Base-by-base conservation (phyloP, 2,113 vertebrate species). In the Raphicerus campestris region DNA sequence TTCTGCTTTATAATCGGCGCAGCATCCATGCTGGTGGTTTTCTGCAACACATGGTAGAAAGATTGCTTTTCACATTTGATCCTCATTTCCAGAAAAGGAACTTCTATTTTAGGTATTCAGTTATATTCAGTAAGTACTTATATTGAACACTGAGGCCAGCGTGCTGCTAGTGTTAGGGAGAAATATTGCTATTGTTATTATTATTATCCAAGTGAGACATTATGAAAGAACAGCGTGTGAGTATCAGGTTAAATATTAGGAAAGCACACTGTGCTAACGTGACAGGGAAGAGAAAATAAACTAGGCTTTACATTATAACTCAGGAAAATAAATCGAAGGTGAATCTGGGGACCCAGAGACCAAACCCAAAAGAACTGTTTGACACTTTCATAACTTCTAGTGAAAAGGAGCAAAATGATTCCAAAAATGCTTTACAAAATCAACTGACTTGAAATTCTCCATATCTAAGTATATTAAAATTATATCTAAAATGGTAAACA, bases 31-130 rank as follows among this genome's bases (percentile, higher is more conserved):
- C 82, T 82, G 49, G 61, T 39, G 61, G 49, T 13, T 93, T 78
- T 87, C 53, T 96, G 49, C 35, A 96, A 91, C 56, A 87, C 73
- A 96, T 81, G 51, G 73, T 87, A 87, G 83, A 73, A 97, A 78
- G 56, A 87, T 93, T 22, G 13, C 63, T 93, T 97, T 89, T 91
- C 93, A 87, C 73, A 83, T 75, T 91, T 87, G 89, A 81, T 91
- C 89, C 49, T 78, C 77, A 81, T 61, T 84, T 42, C 56, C 73
- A 87, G 53, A 87, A 97, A 96, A 94, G 53, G 19, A 80, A 55
- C 42, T 89, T 96, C 95, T 96, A 92, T 92, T 96, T 93, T 77
- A 81, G 60, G 80, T 49, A 30, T 61, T 95, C 49, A 7, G 32
- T 90, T 94, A 56, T 95, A 85, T 88, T 95, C 80, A 89, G 58